Percentiles rank a stretch among this genome's conserved stretches.
These are phyloP conservation scores for Coelopa pilipes DNA, from an alignment of 2,888 invertebrate species.

Conservation along the genomic window DNA sequence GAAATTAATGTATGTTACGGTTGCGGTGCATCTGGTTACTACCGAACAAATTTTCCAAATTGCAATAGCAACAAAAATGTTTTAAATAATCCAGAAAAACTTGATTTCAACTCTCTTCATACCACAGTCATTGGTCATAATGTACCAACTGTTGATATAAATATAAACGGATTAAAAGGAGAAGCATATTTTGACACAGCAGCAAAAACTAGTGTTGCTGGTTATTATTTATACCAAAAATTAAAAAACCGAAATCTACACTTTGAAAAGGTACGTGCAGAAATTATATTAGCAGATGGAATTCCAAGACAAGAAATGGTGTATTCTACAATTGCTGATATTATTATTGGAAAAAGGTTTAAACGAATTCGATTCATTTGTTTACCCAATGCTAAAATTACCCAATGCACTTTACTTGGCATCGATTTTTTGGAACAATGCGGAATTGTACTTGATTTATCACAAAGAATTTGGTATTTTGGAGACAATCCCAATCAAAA, in stretches of 20 bases:
- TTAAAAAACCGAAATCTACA: conserved; percentile 24
- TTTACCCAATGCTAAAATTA: conserved; percentile 34
- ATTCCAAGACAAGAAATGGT: conserved; percentile 17
- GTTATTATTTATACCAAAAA: conserved; percentile 36
- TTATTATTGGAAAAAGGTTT: conserved; percentile 21
- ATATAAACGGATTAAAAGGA: conserved; percentile 29
- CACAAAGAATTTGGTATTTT: conserved; percentile 28
- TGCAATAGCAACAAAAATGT: neutral
- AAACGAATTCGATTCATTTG: conserved; percentile 26
- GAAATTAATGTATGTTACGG: neutral
- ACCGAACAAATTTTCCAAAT: neutral
- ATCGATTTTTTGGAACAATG: conserved; percentile 49
- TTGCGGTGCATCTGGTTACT: neutral
- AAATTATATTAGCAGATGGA: conserved; percentile 28
- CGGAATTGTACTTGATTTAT: conserved; percentile 25
- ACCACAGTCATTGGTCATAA: conserved; percentile 33
- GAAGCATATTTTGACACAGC: conserved; percentile 42
- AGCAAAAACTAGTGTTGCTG: conserved; percentile 42
- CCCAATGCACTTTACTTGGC: conserved; percentile 47
- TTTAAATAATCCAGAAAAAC: neutral
- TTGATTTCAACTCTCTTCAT: conserved; percentile 8
- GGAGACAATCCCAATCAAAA: conserved; percentile 41
- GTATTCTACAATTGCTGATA: conserved; percentile 21
- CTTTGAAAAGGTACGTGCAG: conserved; percentile 1
- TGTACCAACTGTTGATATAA: conserved; percentile 40